Evolutionary conservation across 2,888 invertebrate species (phyloP), one percentile per base, ranked within the genome.

Genomic region (Lissonota sp.): DNA sequence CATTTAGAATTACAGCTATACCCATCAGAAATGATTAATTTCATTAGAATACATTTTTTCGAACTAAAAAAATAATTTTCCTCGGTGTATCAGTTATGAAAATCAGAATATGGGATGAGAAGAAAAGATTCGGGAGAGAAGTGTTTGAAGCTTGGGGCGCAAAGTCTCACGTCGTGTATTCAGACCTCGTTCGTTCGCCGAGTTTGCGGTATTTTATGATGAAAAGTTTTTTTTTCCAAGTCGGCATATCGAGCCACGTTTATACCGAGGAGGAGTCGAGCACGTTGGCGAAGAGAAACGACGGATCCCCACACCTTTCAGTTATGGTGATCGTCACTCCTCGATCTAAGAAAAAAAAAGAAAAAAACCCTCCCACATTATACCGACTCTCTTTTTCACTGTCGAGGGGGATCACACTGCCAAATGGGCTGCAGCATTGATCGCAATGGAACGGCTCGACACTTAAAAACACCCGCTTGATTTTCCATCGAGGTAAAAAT

Each of bases 181-280:
- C 76, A 66, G 69, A 60, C 51, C 70, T 70, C 70, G 71, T 76
- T 67, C 60, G 5, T 26, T 67, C 66, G 51, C 71, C 60, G 74
- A 84, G 80, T 80, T 84, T 83, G 84, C 81, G 84, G 86, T 87
- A 86, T 86, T 86, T 87, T 86, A 86, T 80, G 83, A 83, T 75
- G 81, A 82, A 84, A 86, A 85, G 80, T 86, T 85, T 82, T 84
- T 82, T 84, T 75, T 77, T 78, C 80, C 79, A 75, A 3, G 26
- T 39, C 63, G 81, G 78, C 78, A 57, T 66, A 40, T 73, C 67
- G 72, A 71, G 63, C 67, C 63, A 42, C 73, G 57, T 55, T 55
- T 14, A 14, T 5, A 39, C 42, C 60, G 66, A 44, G 26, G 42
- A 37, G n/a, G 12, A 53, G 53, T 12, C 26, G 26, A 26, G 26